A percentile compares a stretch with the other conserved stretches of the same genome.
Evolutionary conservation across 2,888 invertebrate species (phyloP).

Genomic region (Calliopum simillimum): DNA sequence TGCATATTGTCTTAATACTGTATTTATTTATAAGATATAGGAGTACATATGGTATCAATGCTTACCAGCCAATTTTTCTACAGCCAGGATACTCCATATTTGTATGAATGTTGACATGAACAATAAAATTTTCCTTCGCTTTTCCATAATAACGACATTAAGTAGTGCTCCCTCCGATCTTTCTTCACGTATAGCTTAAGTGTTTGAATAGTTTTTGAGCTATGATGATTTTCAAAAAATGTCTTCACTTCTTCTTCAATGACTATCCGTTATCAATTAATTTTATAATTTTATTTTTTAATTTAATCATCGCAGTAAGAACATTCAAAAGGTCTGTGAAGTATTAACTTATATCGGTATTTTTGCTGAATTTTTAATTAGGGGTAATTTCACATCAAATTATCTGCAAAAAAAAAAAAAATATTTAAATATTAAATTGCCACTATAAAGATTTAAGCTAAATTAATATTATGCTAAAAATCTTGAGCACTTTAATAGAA

Average conservation of each 20-base stretch:
- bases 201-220: background rate
- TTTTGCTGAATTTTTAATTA: background rate
- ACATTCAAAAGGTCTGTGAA: conserved; percentile 38
- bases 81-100: conserved; percentile 49
- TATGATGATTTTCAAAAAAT: conserved; percentile 14
- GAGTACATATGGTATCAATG: too few species aligned
- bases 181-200: background rate
- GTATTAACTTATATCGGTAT: background rate
- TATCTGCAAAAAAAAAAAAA: conserved; percentile 14
- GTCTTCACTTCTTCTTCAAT: conserved; percentile 13
- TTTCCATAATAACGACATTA: conserved; percentile 52
- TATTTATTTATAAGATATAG: too few species aligned
- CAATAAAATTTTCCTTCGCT: conserved; percentile 42
- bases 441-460: too few species aligned
- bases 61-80: conserved; percentile 46
- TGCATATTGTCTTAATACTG: too few species aligned
- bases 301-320: conserved; percentile 54
- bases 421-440: background rate
- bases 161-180: conserved; percentile 1
- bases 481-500: too few species aligned
- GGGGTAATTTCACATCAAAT: background rate
- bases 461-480: too few species aligned
- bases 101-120: conserved; percentile 52
- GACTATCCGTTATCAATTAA: conserved; percentile 58
- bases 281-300: conserved; percentile 54